Evolutionary conservation across 2,113 vertebrate genomes (phyloP), one percentile per base, ranked within the genome.

Genomic region (Ifrita kowaldi): DNA sequence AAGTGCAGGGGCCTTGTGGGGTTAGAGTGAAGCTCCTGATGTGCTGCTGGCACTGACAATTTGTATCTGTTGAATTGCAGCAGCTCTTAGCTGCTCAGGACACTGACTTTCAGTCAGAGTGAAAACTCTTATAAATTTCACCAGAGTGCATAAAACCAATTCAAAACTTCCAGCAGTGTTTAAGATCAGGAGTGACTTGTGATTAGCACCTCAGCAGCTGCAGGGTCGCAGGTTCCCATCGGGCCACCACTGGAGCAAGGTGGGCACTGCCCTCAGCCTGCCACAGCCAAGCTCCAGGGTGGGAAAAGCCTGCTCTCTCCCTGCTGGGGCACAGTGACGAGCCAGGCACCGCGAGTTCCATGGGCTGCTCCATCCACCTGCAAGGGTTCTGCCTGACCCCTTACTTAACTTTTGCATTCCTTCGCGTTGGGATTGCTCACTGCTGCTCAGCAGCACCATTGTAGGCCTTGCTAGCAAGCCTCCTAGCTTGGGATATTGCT

Each of bases 161-260:
- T 28, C 42, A 30, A 74, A 88, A 57, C 10, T 30, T 57, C 21
- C 41, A 47, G 7, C 11, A 16, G 16, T n/a, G 37, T 65, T 64
- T 57, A 52, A 78, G 65, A 37, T 49, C 16, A 24, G 19, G 19
- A 33, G 7, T 16, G 23, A 47, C 16, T 15, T 27, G 16, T 14
- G 20, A 59, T 41, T 17, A 76, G 33, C 0, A 0, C 21, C 24
- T 71, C 0, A 0, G 16, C 5, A 33, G 5, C 9, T 0, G 0
- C 0, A 0, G 12, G 21, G 19, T 11, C 5, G 1, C 13, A n/a
- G 28, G 15, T 22, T 80, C 33, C 35, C 33, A 12, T 6, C 0
- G 0, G 8, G 8, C 14, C 5, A 10, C 22, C 16, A 4, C 21
- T 0, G 3, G 30, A 35, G 9, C 14, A 0, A 28, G 46, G 32